Evolutionary conservation across 2,113 vertebrate species (phyloP).

Genomic region (Ornithorhynchus anatinus): DNA sequence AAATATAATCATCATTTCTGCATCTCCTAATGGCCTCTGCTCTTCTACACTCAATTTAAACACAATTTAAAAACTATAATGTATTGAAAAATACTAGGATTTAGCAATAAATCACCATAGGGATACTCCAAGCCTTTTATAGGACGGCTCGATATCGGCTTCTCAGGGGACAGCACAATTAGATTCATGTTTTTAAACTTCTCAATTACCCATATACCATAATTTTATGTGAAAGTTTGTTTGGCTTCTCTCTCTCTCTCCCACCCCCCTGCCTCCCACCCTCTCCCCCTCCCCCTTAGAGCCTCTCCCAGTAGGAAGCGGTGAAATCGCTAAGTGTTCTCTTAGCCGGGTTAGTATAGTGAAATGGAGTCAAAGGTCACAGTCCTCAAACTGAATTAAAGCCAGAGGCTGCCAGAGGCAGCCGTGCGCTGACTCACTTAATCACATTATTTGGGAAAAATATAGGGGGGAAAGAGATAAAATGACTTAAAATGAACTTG

Average conservation of each 20-base stretch:
- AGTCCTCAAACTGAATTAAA: conserved; percentile 84
- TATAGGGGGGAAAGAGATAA: conserved; percentile 81
- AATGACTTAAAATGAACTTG: conserved; percentile 84
- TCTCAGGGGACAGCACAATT: conserved; percentile 93
- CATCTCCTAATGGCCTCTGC: conserved; percentile 99
- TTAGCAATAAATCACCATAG: conserved; percentile 99
- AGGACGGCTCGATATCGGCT: conserved; percentile 94
- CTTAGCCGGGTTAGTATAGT: conserved; percentile 76
- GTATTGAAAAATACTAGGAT: conserved; percentile 99
- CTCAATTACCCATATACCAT: conserved; percentile 97
- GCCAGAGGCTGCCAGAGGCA: conserved; percentile 77
- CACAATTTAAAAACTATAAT: conserved; percentile 99
- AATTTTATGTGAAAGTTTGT: conserved; percentile 93
- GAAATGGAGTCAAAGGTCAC: conserved; percentile 86
- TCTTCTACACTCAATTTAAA: conserved; percentile 99
- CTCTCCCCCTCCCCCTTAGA: conserved; percentile 47
- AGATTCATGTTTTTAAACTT: conserved; percentile 99
- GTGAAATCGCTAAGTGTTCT: conserved; percentile 82
- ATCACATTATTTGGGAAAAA: conserved; percentile 84
- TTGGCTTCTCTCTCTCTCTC: conserved; percentile 64
- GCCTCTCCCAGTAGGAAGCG: conserved; percentile 82
- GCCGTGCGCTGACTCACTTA: conserved; percentile 80
- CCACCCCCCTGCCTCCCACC: conserved; percentile 33
- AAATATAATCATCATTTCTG: conserved; percentile 99
- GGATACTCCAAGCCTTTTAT: conserved; percentile 96